Conservation (phyloP, 2,888 invertebrate species). For the Antheraea assamensis region DNA sequence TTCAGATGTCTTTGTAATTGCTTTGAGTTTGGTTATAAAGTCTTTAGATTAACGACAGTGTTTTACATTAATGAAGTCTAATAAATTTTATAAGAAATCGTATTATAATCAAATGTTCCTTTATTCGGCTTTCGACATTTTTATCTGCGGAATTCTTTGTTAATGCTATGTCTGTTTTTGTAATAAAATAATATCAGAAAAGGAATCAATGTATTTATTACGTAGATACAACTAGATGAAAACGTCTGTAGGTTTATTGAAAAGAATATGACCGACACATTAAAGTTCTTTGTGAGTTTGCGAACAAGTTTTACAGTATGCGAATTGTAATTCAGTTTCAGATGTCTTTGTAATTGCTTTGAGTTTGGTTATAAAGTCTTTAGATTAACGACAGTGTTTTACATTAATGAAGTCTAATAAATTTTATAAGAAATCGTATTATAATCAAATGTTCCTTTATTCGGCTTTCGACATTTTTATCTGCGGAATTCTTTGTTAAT, state of each 20-base stretch:
- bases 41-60: not conserved
- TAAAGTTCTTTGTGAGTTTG: conserved; percentile 8
- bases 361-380: conserved; percentile 5
- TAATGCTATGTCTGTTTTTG: not conserved
- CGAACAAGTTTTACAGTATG: conserved; percentile 14
- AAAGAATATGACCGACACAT: conserved; percentile 12
- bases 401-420: conserved; percentile 23
- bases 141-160: not conserved
- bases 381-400: not conserved
- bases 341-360: conserved; percentile 11
- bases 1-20: conserved; percentile 13
- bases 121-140: not conserved
- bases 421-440: conserved; percentile 28
- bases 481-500: not conserved
- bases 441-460: conserved; percentile 21
- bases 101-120: conserved; percentile 25
- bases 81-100: conserved; percentile 26
- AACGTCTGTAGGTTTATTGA: too few species aligned
- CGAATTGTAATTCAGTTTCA: conserved; percentile 4
- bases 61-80: conserved; percentile 21
- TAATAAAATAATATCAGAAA: not conserved
- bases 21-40: conserved; percentile 3
- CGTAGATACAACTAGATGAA: too few species aligned
- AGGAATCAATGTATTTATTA: not conserved
- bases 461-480: not conserved